Evolutionary conservation across 1,140 invertebrate species (phyloP).

Genomic region (Druon quercuslanigerum): DNA sequence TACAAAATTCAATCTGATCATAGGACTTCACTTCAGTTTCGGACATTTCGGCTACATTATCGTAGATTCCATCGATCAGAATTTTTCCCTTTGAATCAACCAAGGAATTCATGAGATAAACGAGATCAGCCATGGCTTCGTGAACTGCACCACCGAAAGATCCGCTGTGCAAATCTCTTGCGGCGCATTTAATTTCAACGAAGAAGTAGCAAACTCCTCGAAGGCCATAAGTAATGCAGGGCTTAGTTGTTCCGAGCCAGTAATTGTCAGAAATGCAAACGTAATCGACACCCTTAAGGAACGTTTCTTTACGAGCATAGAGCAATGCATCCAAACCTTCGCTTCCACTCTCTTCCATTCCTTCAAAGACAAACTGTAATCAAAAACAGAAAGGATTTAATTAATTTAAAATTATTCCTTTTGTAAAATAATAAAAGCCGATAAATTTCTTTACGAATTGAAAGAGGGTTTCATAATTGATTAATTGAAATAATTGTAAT

Average conservation of each 20-base stretch:
- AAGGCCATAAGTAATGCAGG: constrained; percentile 97
- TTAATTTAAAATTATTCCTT: background rate
- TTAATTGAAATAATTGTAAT: background rate
- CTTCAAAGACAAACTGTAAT: constrained; percentile 94
- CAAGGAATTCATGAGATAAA: constrained; percentile 88
- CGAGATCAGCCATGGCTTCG: constrained; percentile 92
- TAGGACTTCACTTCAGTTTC: constrained; percentile 88
- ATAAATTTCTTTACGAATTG: no score
- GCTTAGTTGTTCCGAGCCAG: constrained; percentile 97
- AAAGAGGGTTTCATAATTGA: background rate
- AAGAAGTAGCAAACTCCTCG: constrained; percentile 95
- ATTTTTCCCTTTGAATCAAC: constrained; percentile 91
- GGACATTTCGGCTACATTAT: constrained; percentile 85
- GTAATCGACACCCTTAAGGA: constrained; percentile 91
- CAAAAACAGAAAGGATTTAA: constrained; percentile 41
- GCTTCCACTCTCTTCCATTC: constrained; percentile 98
- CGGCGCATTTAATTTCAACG: constrained; percentile 91
- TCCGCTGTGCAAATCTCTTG: constrained; percentile 96
- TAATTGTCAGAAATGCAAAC: constrained; percentile 99
- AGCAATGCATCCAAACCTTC: constrained; percentile 95
- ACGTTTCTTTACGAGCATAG: constrained; percentile 83
- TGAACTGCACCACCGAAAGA: constrained; percentile 93
- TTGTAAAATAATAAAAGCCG: no score
- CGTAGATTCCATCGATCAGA: constrained; percentile 85
- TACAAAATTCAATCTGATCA: constrained; percentile 92